Base-by-base conservation (phyloP, 2,888 invertebrate species). In the Heteropelma amictum region DNA sequence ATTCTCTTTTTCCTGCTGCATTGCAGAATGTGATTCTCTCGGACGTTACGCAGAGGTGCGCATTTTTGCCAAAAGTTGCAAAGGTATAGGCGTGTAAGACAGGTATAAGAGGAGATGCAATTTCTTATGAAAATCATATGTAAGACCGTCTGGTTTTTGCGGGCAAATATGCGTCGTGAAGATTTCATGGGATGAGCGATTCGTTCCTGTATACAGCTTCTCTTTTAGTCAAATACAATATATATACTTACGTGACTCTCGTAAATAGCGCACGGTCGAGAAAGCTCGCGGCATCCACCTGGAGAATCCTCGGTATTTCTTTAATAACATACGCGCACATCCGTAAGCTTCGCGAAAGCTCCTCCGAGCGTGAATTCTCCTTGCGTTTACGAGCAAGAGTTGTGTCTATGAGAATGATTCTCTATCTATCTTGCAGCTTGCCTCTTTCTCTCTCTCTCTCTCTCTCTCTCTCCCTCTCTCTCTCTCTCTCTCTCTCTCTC, bases 321-420 rank as follows among this genome's bases (percentile, higher is more conserved):
- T 77, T 77, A 77, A 77, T 77, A 77, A 77, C 73, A 70, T 77
- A 70, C 75, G 75, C 73, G 56, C 54, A 28, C 47, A 10, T 68
- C 64, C 73, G 72, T 61, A 53, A 38, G 42, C 14, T 60, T 64
- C 63, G 74, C 65, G 30, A 71, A 65, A 58, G 65, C 74, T 64
- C 19, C 35, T 21, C 40, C 23, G 30, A 42, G 71, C 60, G 72
- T 53, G 45, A 72, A 75, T 75, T 75, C 71, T 33, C 45, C 51
- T 67, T 75, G 75, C 71, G 71, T 72, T 75, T 75, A 68, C 75
- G 71, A 74, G 70, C 60, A 54, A 45, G 51, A 63, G 61, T 58
- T 70, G 64, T 63, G 71, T 47, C 53, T 53, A 58, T 49, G 68
- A 70, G 53, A 23, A 58, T 28, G 60, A 73, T 30, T 60, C 45